Base-by-base conservation (phyloP, 23 tunicate species). In the Aplidium turbinatum region DNA sequence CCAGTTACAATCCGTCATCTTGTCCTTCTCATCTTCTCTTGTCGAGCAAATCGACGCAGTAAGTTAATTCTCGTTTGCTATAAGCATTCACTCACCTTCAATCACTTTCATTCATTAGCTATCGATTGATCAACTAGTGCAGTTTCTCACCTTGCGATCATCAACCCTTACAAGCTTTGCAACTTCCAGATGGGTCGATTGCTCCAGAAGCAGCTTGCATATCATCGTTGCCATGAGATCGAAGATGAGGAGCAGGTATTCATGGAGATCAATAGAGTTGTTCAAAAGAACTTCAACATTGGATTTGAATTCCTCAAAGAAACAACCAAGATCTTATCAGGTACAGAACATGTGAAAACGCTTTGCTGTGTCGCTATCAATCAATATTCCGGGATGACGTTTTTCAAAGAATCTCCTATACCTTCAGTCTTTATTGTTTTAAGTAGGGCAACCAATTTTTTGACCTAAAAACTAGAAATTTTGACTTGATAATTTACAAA, bases 281-380 rank as follows among this genome's bases (percentile, higher is more conserved):
- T 85, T 20, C 91, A 91, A 64, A 73, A 83, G 19, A 86, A 62
- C 40, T 91, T 91, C 60, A 83, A 84, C 71, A 78, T 91, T 47
- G 82, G 87, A 19, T 91, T 91, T 45, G 97, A 91, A 32, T 84
- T 65, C 63, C 36, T 91, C 21, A 88, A 79, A 31, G 96, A 88
- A 57, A 79, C 81, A 27, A 74, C 78, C 16, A 57, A 79, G 39
- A 39, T 88, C 47, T 42, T 88, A 31, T 81, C 83, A 25, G 96
- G 96, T 73, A 66, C 33, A 21, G 21, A n/a, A n/a, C n/a, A n/a
- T n/a, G n/a, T n/a, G n/a, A n/a, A n/a, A n/a, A n/a, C n/a, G n/a
- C n/a, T n/a, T n/a, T n/a, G n/a, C n/a, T n/a, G n/a, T n/a, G n/a
- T n/a, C n/a, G n/a, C n/a, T n/a, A n/a, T n/a, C n/a, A n/a, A n/a